phyloP scores from a whole-genome alignment of 2,113 vertebrate species.

The Macrotus californicus region DNA sequence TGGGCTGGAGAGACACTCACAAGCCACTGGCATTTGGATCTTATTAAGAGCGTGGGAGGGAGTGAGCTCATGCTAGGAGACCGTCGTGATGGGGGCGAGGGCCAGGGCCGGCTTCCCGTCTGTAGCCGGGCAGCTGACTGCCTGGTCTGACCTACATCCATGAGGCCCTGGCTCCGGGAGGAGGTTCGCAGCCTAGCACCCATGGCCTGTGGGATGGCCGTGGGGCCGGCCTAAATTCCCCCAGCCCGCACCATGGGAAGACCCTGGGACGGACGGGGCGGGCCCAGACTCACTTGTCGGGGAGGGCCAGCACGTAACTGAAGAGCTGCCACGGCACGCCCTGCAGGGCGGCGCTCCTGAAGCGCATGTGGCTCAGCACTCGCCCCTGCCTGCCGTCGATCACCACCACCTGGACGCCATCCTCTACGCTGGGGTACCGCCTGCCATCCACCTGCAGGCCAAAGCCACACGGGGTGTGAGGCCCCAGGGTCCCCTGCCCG shows the following conservation, averaged over 20 bases:
- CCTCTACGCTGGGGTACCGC: conserved; percentile 86
- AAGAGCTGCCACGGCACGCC: conserved; percentile 91
- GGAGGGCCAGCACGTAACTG: conserved; percentile 86
- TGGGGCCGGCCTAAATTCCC: neutral
- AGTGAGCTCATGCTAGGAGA: neutral
- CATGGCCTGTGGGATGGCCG: accelerated
- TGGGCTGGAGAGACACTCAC: neutral
- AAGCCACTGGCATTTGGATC: neutral
- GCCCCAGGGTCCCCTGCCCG: neutral
- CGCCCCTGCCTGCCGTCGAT: conserved; percentile 87
- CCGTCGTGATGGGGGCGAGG: neutral
- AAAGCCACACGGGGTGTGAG: neutral
- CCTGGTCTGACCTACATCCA: neutral
- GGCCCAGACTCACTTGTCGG: conserved; percentile 83
- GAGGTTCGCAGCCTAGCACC: neutral
- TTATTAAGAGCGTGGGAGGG: neutral
- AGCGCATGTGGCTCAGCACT: conserved; percentile 83
- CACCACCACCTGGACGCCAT: conserved; percentile 90
- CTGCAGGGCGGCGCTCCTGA: conserved; percentile 88
- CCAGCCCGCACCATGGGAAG: neutral
- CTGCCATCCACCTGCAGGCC: conserved; percentile 85
- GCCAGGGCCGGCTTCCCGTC: neutral
- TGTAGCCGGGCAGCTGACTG: accelerated
- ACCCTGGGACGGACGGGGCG: neutral
- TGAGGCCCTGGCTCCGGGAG: accelerated